These are phyloP conservation scores for Diadophis punctatus DNA, from an alignment of 2,113 vertebrate species.

Conservation along the genomic window DNA sequence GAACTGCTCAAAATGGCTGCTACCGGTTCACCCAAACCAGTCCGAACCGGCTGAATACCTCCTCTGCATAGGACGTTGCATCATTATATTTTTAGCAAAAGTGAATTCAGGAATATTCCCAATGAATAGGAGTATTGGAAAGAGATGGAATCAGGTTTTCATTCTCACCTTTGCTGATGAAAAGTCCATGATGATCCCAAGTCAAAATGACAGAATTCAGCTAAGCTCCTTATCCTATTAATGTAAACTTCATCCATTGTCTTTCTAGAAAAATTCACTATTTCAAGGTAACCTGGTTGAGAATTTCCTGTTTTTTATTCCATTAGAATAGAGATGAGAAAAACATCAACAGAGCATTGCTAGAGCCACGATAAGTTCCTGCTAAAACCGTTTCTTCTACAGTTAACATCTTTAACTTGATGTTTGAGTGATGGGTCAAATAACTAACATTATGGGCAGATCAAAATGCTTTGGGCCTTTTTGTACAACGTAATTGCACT, in stretches of 20 bases:
- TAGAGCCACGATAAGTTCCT: not conserved
- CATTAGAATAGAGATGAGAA: not conserved
- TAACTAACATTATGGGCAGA: conserved; percentile 3
- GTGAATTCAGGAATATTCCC: not conserved
- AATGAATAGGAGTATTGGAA: not conserved
- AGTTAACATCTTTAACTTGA: not conserved
- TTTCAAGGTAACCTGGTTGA: not conserved
- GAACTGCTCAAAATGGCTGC: no score
- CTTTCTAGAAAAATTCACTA: not conserved
- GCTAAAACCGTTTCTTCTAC: not conserved
- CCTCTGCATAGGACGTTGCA: not conserved
- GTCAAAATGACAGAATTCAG: not conserved
- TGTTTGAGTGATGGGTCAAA: not conserved
- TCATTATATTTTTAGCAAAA: not conserved
- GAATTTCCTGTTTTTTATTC: not conserved
- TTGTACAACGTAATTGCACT: not conserved
- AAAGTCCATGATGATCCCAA: not conserved
- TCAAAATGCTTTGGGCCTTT: not conserved
- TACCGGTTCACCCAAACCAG: no score
- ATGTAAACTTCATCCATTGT: not conserved
- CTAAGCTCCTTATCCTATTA: not conserved
- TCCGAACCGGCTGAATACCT: no score
- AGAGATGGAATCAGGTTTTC: not conserved
- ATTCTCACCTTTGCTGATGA: not conserved
- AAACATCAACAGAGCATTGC: not conserved